Percentiles rank a stretch among this genome's conserved stretches.
Evolutionary conservation across 1,140 invertebrate species (phyloP).

Genomic region (Oscheius sp.): DNA sequence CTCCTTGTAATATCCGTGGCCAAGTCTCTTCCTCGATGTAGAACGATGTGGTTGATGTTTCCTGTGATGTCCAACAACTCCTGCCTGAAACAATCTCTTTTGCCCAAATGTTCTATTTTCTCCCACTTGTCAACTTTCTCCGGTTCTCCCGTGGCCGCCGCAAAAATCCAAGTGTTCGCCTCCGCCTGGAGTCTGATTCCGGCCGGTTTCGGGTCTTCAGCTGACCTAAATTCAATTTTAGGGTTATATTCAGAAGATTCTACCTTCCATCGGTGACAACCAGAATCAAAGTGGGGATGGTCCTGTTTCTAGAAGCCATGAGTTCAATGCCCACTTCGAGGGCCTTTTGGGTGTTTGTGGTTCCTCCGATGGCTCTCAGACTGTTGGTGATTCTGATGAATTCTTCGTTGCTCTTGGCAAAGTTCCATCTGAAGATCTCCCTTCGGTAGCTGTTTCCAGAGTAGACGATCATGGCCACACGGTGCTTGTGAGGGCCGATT

Average conservation of each 20-base stretch:
- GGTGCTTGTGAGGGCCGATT: slow-evolving; percentile 53
- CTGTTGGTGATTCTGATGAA: slow-evolving; percentile 45
- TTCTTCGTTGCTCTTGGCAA: slow-evolving; percentile 57
- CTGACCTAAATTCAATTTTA: slow-evolving; percentile 21
- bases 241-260: neutral
- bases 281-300: slow-evolving; percentile 52
- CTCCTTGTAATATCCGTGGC: slow-evolving; percentile 55
- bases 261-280: slow-evolving; percentile 55
- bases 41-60: slow-evolving; percentile 56
- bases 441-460: slow-evolving; percentile 50
- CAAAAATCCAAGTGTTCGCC: slow-evolving; percentile 54
- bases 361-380: slow-evolving; percentile 55
- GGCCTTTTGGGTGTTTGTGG: slow-evolving; percentile 56
- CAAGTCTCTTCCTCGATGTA: slow-evolving; percentile 56
- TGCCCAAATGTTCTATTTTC: slow-evolving; percentile 15
- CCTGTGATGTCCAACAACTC: slow-evolving; percentile 57
- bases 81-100: slow-evolving; percentile 42
- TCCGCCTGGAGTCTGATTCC: slow-evolving; percentile 48
- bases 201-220: slow-evolving; percentile 51
- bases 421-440: slow-evolving; percentile 58
- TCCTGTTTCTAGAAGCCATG: slow-evolving; percentile 54
- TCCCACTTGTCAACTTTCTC: slow-evolving; percentile 51
- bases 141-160: slow-evolving; percentile 57
- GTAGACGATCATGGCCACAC: slow-evolving; percentile 59
- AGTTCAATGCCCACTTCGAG: slow-evolving; percentile 49